These are phyloP conservation scores for Neuroscelio doddi DNA, from an alignment of 2,888 invertebrate genomes.

Conservation along the genomic window DNA sequence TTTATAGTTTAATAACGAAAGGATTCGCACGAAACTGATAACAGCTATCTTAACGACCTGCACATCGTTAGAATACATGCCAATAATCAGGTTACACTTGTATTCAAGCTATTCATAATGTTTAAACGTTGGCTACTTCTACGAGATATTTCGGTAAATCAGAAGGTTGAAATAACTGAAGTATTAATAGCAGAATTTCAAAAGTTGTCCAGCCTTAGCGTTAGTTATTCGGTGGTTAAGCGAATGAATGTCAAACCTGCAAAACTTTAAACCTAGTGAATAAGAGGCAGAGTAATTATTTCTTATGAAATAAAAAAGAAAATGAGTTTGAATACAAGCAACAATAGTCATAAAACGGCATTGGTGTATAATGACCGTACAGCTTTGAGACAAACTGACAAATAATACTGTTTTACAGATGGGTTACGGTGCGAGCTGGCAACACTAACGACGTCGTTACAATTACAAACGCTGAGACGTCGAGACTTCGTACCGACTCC, in stretches of 20 bases:
- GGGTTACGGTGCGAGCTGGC: constrained; percentile 41
- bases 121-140: constrained; percentile 19
- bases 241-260: too few relatives aligned
- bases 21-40: constrained; percentile 44
- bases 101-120: constrained; percentile 33
- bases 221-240: too few relatives aligned
- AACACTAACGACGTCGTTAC: constrained; percentile 59
- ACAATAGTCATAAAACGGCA: constrained; percentile 42
- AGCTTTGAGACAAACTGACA: constrained; percentile 47
- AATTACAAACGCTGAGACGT: constrained; percentile 54
- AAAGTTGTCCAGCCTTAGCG: too few relatives aligned
- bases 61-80: constrained; percentile 33
- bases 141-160: constrained; percentile 30
- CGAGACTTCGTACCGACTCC: constrained; percentile 39
- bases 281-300: too few relatives aligned
- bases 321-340: neutral
- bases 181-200: too few relatives aligned
- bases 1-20: constrained; percentile 62
- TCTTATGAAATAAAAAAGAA: too few relatives aligned
- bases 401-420: constrained; percentile 50
- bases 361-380: constrained; percentile 45
- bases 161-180: too few relatives aligned
- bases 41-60: constrained; percentile 45
- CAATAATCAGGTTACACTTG: constrained; percentile 45
- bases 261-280: too few relatives aligned